Evolutionary conservation across 1,140 invertebrate species (phyloP).

Genomic region (Macrobrachium rosenbergii): DNA sequence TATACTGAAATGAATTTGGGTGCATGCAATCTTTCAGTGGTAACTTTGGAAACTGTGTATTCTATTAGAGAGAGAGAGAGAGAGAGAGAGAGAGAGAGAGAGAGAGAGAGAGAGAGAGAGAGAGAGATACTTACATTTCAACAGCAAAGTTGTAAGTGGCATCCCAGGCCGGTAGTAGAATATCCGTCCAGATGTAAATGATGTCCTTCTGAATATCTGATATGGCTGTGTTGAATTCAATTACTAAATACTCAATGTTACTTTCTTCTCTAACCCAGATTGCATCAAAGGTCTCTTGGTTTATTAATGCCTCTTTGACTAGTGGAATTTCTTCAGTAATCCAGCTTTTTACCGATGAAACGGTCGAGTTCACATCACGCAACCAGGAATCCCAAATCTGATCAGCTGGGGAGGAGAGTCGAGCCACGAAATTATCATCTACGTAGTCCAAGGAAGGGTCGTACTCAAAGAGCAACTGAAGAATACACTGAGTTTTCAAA

Average conservation of each 20-base stretch:
- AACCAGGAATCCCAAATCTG: slow-evolving; percentile 23
- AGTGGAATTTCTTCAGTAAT: slow-evolving; percentile 10
- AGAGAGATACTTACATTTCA: slow-evolving; percentile 24
- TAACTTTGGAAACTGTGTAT: too few relatives aligned
- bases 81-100: too few relatives aligned
- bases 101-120: too few relatives aligned
- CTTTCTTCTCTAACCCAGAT: slow-evolving; percentile 20
- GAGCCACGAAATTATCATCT: neutral
- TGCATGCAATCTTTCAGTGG: too few relatives aligned
- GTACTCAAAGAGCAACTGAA: slow-evolving; percentile 35
- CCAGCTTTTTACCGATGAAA: slow-evolving; percentile 23
- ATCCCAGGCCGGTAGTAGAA: neutral
- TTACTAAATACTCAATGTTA: slow-evolving; percentile 6
- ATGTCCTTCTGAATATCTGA: neutral
- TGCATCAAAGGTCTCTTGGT: neutral
- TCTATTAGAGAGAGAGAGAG: too few relatives aligned
- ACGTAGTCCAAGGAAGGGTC: slow-evolving; percentile 39
- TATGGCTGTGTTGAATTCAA: neutral
- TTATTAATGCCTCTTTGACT: slow-evolving; percentile 3
- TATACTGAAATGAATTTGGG: too few relatives aligned
- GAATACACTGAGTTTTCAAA: slow-evolving; percentile 23
- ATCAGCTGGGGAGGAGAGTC: slow-evolving; percentile 35
- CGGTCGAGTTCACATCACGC: slow-evolving; percentile 9
- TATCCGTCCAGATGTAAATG: neutral
- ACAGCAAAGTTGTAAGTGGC: neutral